These are phyloP conservation scores for Allophyes oxyacanthae DNA, from an alignment of 2,888 invertebrate species.

Conservation along the genomic window DNA sequence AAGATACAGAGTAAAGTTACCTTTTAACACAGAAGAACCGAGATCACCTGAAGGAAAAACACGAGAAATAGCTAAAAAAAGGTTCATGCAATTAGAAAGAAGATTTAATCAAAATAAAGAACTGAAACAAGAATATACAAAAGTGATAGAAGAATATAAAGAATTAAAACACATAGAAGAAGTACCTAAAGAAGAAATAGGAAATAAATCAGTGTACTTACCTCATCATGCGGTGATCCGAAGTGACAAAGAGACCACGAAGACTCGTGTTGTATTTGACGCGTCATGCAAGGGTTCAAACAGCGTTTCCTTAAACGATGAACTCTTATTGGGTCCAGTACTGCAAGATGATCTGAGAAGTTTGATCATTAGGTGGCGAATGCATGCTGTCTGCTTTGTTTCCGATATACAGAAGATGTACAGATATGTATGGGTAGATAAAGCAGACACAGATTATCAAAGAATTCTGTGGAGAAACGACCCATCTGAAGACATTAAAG, in stretches of 20 bases:
- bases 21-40: too few species aligned
- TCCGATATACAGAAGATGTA: too few species aligned
- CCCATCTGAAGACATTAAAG: too few species aligned
- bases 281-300: slow-evolving; percentile 20
- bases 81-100: slow-evolving; percentile 1
- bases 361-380: slow-evolving; percentile 55
- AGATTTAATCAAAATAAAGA: slow-evolving; percentile 1
- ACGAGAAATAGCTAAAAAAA: neutral
- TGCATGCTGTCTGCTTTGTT: too few species aligned
- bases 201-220: slow-evolving; percentile 2
- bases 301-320: slow-evolving; percentile 49
- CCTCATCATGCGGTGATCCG: slow-evolving; percentile 10
- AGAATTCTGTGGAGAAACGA: slow-evolving; percentile 18
- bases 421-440: slow-evolving; percentile 32
- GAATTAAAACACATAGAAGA: slow-evolving; percentile 45
- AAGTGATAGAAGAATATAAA: slow-evolving; percentile 32
- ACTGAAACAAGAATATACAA: neutral
- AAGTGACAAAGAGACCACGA: slow-evolving; percentile 9
- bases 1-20: slow-evolving; percentile 30
- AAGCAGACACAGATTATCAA: slow-evolving; percentile 21
- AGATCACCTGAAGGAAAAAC: too few species aligned
- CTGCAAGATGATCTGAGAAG: slow-evolving; percentile 49
- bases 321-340: slow-evolving; percentile 46
- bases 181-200: slow-evolving; percentile 17
- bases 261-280: slow-evolving; percentile 10